These are phyloP conservation scores for Onychomys torridus DNA, from an alignment of 2,797 vertebrate species.

Conservation along the genomic window DNA sequence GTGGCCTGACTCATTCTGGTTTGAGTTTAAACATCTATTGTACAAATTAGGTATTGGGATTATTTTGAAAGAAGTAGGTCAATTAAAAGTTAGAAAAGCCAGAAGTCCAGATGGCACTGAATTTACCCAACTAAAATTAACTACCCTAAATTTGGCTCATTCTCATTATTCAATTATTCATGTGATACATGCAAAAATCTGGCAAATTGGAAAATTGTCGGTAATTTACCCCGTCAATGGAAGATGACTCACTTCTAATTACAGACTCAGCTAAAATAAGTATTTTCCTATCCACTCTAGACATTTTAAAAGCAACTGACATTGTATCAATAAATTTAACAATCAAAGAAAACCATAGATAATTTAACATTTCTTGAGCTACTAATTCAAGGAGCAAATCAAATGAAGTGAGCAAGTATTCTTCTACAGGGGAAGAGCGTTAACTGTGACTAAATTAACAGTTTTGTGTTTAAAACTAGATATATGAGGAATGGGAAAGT, in stretches of 20 bases:
- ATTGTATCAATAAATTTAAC: constrained; percentile 35
- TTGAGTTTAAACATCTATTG: constrained; percentile 56
- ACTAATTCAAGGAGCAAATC: background rate
- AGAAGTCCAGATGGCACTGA: constrained; percentile 84
- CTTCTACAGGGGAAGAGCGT: background rate
- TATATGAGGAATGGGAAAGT: background rate
- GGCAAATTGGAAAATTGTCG: constrained; percentile 77
- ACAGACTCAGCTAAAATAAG: constrained; percentile 62
- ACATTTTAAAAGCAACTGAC: constrained; percentile 58
- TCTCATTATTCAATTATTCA: constrained; percentile 77
- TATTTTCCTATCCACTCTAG: constrained; percentile 24
- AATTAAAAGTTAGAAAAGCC: constrained; percentile 81
- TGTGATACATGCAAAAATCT: constrained; percentile 82
- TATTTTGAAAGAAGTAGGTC: constrained; percentile 77
- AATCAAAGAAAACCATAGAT: constrained; percentile 49
- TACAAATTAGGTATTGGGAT: constrained; percentile 56
- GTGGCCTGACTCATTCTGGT: background rate
- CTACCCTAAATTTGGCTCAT: constrained; percentile 77
- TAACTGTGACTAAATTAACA: background rate
- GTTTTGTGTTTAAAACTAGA: background rate
- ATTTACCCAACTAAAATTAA: constrained; percentile 84
- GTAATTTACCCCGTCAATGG: constrained; percentile 66
- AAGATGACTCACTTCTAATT: constrained; percentile 74
- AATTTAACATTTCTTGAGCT: background rate
- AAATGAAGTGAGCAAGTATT: background rate